Evolutionary conservation across 2,113 vertebrate species (phyloP).

Genomic region (Rhabdornis inornatus): DNA sequence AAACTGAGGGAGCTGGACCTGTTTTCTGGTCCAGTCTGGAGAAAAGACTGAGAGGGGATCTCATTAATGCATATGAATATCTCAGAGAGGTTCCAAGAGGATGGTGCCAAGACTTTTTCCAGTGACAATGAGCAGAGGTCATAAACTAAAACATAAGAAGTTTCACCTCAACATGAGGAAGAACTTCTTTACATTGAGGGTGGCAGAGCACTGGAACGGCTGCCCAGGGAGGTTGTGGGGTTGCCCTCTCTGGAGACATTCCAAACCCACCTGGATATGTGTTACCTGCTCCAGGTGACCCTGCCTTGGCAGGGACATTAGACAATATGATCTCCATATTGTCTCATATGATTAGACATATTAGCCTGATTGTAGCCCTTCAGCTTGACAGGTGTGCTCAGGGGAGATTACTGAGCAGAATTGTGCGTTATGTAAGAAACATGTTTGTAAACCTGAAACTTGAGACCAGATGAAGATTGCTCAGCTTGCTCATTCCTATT

Average conservation of each 20-base stretch:
- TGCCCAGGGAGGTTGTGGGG: not conserved
- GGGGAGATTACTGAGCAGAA: not conserved
- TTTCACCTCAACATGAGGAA: not conserved
- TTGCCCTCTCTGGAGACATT: not conserved
- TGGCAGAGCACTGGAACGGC: not conserved
- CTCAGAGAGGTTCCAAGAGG: not conserved
- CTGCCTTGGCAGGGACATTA: not conserved
- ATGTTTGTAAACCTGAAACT: not conserved
- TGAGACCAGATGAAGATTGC: fast-evolving
- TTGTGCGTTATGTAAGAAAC: fast-evolving
- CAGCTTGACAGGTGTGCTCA: not conserved
- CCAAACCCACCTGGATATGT: not conserved
- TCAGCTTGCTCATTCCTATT: not conserved
- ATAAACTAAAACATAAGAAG: not conserved
- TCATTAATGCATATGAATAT: not conserved
- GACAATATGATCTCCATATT: fast-evolving
- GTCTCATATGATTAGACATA: no score
- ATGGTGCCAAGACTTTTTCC: not conserved
- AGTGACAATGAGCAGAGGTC: not conserved
- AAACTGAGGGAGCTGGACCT: not conserved
- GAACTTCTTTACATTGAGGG: not conserved
- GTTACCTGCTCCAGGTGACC: not conserved
- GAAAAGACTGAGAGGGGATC: not conserved
- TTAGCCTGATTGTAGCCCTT: not conserved
- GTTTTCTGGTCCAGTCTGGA: not conserved